These are phyloP conservation scores for Calosoma granatense DNA, from an alignment of 1,140 invertebrate species.

Conservation along the genomic window DNA sequence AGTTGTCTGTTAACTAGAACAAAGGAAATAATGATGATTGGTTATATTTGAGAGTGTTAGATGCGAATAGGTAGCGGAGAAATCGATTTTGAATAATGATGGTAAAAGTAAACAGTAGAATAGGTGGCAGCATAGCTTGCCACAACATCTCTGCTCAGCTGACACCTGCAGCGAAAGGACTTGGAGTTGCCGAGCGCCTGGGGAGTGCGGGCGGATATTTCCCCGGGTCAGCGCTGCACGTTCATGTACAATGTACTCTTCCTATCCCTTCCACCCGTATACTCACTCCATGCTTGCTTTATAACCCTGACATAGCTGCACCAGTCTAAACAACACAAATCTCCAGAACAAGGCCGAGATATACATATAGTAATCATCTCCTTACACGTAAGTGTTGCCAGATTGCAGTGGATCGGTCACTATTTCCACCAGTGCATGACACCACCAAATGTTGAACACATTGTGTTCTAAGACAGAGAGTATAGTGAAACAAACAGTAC, in stretches of 20 bases:
- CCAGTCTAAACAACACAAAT: slow-evolving; percentile 21
- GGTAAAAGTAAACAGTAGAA: slow-evolving; percentile 6
- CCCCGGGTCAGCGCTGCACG: not conserved
- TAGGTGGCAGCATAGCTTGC: slow-evolving; percentile 16
- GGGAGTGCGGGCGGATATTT: not conserved
- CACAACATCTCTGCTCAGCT: slow-evolving; percentile 20
- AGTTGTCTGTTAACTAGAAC: not conserved
- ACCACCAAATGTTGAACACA: too few species aligned
- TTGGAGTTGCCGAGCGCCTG: not conserved
- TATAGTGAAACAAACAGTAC: too few species aligned
- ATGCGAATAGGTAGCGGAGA: not conserved
- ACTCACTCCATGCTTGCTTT: not conserved
- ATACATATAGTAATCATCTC: slow-evolving; percentile 27
- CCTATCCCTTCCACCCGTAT: not conserved
- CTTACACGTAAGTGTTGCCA: slow-evolving; percentile 16
- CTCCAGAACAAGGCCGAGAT: slow-evolving; percentile 26
- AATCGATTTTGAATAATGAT: not conserved
- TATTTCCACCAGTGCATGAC: too few species aligned
- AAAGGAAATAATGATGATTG: not conserved
- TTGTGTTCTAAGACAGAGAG: too few species aligned
- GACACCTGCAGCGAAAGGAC: slow-evolving; percentile 32
- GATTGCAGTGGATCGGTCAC: too few species aligned
- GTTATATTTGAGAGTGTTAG: too few species aligned
- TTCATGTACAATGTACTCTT: not conserved
- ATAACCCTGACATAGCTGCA: slow-evolving; percentile 17